A percentile compares a stretch with the other conserved stretches of the same genome.
Evolutionary conservation across 2,113 vertebrate genomes (phyloP).

Genomic region (Toxotes chatareus): DNA sequence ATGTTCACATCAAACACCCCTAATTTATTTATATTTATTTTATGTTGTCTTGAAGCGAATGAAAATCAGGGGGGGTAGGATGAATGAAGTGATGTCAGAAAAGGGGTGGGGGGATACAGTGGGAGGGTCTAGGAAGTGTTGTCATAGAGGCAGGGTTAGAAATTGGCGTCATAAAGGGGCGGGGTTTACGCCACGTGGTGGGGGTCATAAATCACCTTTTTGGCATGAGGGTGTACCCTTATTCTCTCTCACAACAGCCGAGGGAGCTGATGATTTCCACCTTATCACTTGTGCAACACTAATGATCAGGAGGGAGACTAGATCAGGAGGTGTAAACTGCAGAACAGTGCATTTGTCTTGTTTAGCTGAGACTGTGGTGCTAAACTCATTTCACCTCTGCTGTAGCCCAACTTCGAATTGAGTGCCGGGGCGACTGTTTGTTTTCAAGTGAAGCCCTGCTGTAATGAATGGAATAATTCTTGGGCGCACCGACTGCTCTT

Average conservation of each 20-base stretch:
- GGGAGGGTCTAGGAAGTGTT: no score
- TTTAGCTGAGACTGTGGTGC: constrained; percentile 45
- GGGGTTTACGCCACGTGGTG: no score
- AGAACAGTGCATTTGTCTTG: constrained; percentile 52
- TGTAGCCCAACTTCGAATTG: constrained; percentile 9
- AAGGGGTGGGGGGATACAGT: no score
- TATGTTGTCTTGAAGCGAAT: no score
- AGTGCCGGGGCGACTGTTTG: neutral
- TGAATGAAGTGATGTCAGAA: no score
- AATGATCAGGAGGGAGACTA: neutral
- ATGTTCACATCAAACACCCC: no score
- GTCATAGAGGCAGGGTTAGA: no score
- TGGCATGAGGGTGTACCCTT: no score
- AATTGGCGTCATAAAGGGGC: no score
- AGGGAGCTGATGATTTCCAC: constrained; percentile 9
- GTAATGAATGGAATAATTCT: constrained; percentile 39
- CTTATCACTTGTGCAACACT: constrained; percentile 17
- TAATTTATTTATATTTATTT: no score
- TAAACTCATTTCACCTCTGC: constrained; percentile 54
- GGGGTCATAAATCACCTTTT: no score
- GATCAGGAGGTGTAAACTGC: constrained; percentile 34
- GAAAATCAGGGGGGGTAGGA: no score
- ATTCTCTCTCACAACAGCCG: neutral
- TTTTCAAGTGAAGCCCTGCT: neutral
- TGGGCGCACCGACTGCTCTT: neutral